Evolutionary conservation across 2,888 invertebrate species (phyloP), one percentile per base, ranked within the genome.

Genomic region (Xylophagus ater): DNA sequence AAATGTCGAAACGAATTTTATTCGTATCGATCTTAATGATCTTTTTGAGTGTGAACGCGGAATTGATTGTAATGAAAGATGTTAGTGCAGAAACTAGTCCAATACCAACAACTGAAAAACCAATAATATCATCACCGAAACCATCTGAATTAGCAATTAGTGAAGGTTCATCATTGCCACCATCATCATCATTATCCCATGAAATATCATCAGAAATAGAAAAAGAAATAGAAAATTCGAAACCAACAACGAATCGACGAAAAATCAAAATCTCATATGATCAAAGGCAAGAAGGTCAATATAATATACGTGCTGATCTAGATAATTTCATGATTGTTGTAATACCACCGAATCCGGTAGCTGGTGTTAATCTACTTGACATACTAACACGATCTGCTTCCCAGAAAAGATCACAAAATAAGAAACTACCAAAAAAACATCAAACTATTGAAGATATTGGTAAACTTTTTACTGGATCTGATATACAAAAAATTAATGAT

Each of bases 271-370:
- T n/a, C n/a, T 59, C 57, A 4, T 65, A 60, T 33, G 65, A 86
- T 58, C 81, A 84, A 55, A 70, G 81, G 1, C 85, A 86, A 58
- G 78, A 82, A 40, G 85, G 86, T n/a, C 73, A 78, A 3, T 57
- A 72, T 45, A 84, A 87, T 59, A 70, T 83, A 9, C 71, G 76
- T 35, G 79, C 81, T 1, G 79, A 83, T 56, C 62, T 86, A 8
- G 76, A 82, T 47, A 84, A 86, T 54, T 73, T 85, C 46, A 67
- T 84, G 46, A 62, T 86, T 35, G 59, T 86, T 18, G 58, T 83
- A n/a, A 73, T 77, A 1, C 63, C 76, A 15, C 72, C 73, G 3
- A 57, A 54, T 19, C 52, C 59, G 2, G 46, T 52, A 20, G 58
- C 58, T 13, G 55, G 56, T 1, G 47, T 57, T 1, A 54, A 50